Evolutionary conservation across 2,113 vertebrate species (phyloP).

Genomic region (Bolborhynchus lineola): DNA sequence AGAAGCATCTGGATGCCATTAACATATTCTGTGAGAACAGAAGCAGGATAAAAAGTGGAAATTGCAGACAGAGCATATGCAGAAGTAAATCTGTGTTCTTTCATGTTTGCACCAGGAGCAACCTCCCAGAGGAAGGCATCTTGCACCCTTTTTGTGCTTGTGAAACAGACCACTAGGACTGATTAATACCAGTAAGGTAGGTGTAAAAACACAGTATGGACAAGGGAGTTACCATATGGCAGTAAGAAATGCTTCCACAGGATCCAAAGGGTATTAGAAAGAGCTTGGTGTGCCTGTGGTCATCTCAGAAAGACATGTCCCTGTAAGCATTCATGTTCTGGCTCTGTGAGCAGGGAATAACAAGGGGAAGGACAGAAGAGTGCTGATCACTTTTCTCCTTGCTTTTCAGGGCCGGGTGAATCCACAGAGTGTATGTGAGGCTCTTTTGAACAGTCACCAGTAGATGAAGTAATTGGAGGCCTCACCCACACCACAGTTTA

Average conservation of each 20-base stretch:
- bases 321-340: not conserved
- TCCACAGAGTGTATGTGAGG: not conserved
- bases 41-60: slow-evolving; percentile 38
- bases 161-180: not conserved
- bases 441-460: slow-evolving; percentile 1
- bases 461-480: slow-evolving; percentile 26
- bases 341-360: not conserved
- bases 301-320: not conserved
- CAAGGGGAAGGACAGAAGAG: not conserved
- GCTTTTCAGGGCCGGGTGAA: not conserved
- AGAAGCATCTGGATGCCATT: slow-evolving; percentile 57
- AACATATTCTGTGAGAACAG: slow-evolving; percentile 42
- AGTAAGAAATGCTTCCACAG: not conserved
- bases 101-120: not conserved
- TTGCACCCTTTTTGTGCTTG: not conserved
- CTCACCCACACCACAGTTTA: not conserved
- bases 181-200: not conserved
- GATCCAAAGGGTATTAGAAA: not conserved
- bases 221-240: not conserved
- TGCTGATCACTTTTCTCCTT: not conserved
- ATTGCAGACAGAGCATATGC: not conserved
- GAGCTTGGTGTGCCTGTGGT: not conserved
- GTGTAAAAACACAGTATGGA: not conserved
- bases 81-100: not conserved
- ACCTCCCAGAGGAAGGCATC: not conserved